Base-by-base conservation (phyloP, 2,797 vertebrate species). In the Paedocypris micromegethes region DNA sequence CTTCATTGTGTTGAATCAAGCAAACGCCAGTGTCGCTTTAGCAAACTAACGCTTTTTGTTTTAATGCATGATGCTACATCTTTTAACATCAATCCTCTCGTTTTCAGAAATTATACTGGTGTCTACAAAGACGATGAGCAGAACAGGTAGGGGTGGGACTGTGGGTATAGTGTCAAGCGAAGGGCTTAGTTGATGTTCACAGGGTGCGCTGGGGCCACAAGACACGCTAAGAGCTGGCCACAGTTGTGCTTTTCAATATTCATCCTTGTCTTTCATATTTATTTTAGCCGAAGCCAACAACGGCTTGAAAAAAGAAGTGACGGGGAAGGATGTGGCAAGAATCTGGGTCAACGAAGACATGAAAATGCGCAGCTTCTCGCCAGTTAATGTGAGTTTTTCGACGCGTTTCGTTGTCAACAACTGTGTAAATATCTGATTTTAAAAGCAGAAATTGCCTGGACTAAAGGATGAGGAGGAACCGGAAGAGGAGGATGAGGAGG, bases 401-500 rank as follows among this genome's bases (percentile, higher is more conserved):
- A 37, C 53, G 6, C 3, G 9, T 7, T 50, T 57, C 23, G 5
- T 9, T 47, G 39, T 2, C 1, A 50, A 42, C 6, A 37, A 48
- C 1, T 9, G 44, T 47, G 70, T 43, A 5, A 37, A 2, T 45
- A 7, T 62, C 5, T 61, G 6, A 38, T 3, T 68, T 3, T 74
- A 8, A 72, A 64, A 82, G 39, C 73, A 98, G 93, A 97, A 95
- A 86, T 86, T 88, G 9, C 92, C 92, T 5, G 90, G 89, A 73
- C 86, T 93, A 63, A 97, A 91, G 78, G 94, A 98, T 1, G 97
- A 99, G 70, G 96, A 98, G 3, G 96, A 98, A 75, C 92, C 93
- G 0, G 96, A 98, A 78, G 97, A 99, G 74, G 97, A 99, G 75
- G 97, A 99, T 68, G 96, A 99, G 45, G 97, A 99, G 47, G 96